These are phyloP conservation scores for Lagria hirta DNA, from an alignment of 2,888 invertebrate genomes.

Conservation along the genomic window DNA sequence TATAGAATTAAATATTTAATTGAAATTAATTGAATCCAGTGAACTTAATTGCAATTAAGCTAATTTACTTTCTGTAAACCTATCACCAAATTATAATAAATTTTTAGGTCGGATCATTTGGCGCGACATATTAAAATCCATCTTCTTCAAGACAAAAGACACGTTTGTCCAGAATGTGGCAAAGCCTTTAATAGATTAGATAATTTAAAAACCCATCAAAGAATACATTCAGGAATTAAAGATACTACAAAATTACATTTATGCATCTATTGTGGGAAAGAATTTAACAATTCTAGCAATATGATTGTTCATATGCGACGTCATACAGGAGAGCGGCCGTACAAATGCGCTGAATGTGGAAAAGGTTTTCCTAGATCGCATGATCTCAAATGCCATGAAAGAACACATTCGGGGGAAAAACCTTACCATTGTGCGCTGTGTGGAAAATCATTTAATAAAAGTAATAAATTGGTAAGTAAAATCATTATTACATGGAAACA, in stretches of 20 bases:
- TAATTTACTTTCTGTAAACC: too few relatives aligned
- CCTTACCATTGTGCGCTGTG: constrained; percentile 54
- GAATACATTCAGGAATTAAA: constrained; percentile 51
- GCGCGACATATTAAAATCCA: constrained; percentile 67
- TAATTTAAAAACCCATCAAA: constrained; percentile 52
- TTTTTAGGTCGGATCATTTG: constrained; percentile 62
- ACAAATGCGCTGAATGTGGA: constrained; percentile 52
- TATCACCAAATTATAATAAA: too few relatives aligned
- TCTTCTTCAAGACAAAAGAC: constrained; percentile 52
- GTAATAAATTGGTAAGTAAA: constrained; percentile 54
- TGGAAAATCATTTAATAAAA: constrained; percentile 55
- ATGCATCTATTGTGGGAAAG: constrained; percentile 55
- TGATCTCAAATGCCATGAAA: constrained; percentile 54
- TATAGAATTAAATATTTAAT: too few relatives aligned
- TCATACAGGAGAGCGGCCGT: constrained; percentile 54
- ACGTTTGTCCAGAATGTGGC: constrained; percentile 64
- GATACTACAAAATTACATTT: constrained; percentile 52
- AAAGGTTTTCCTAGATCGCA: constrained; percentile 55
- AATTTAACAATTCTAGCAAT: constrained; percentile 55
- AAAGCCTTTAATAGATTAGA: constrained; percentile 62
- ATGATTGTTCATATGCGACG: constrained; percentile 56
- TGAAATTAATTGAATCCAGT: too few relatives aligned
- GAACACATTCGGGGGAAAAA: constrained; percentile 54
- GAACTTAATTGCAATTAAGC: too few relatives aligned
- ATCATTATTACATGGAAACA: too few relatives aligned